Percentiles rank a stretch among this genome's conserved stretches.
Evolutionary conservation across 2,888 invertebrate species (phyloP).

Genomic region (Tipula helvola): DNA sequence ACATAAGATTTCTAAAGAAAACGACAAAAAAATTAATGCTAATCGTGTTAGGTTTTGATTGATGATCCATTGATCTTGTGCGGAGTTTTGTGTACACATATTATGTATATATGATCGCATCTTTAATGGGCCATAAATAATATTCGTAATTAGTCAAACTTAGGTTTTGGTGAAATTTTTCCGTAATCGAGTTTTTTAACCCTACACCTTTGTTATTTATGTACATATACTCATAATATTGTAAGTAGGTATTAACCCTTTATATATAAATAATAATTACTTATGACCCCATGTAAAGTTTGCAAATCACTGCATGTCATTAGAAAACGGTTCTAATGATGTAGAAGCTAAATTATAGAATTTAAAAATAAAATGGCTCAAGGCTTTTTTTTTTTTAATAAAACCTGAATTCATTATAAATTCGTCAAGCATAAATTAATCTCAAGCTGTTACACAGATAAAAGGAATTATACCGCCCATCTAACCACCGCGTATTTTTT

Average conservation of each 20-base stretch:
- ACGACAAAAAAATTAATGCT: background rate
- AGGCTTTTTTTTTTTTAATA: background rate
- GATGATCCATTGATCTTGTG: background rate
- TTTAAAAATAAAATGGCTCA: background rate
- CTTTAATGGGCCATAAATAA: conserved; percentile 4
- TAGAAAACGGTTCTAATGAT: background rate
- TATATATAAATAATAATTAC: background rate
- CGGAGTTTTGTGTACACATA: background rate
- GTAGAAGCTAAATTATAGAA: background rate
- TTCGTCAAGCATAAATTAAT: background rate
- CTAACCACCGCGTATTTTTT: background rate
- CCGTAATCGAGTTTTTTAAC: background rate
- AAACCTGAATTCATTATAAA: background rate
- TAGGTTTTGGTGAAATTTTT: background rate
- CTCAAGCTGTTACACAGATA: conserved; percentile 4
- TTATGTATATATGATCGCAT: background rate
- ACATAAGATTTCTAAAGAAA: background rate
- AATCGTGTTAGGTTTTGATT: background rate
- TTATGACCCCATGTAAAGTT: background rate
- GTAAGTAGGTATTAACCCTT: background rate
- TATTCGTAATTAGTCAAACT: background rate
- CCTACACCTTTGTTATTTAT: background rate
- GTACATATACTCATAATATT: no score
- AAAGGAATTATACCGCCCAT: background rate
- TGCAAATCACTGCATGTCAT: background rate